These are phyloP conservation scores for Oxystoma pomonae DNA, from an alignment of 2,888 invertebrate species.

Conservation along the genomic window DNA sequence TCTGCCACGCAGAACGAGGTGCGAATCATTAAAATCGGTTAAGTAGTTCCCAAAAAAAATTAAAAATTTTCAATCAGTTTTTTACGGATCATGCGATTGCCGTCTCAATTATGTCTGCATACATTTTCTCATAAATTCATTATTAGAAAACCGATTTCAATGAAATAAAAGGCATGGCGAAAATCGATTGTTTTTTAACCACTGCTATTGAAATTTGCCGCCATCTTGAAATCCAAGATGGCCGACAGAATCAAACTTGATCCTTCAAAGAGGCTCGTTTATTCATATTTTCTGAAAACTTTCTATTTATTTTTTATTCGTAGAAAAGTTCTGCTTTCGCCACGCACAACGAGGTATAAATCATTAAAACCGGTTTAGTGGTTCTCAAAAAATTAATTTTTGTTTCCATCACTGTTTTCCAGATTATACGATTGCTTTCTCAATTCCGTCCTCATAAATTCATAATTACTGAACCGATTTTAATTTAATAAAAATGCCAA, in stretches of 20 bases:
- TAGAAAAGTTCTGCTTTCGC: background rate
- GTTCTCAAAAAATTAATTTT: background rate
- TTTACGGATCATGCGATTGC: too few relatives aligned
- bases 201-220: too few relatives aligned
- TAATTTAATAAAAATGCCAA: background rate
- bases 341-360: background rate
- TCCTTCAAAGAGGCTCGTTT: background rate
- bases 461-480: background rate
- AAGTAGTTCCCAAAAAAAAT: too few relatives aligned
- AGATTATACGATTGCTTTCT: background rate
- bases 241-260: background rate
- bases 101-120: too few relatives aligned
- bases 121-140: too few relatives aligned
- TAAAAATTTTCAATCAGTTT: too few relatives aligned
- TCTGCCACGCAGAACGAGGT: too few relatives aligned
- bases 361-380: background rate
- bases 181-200: too few relatives aligned
- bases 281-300: background rate
- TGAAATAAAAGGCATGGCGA: too few relatives aligned
- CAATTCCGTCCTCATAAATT: background rate
- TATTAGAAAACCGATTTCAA: too few relatives aligned
- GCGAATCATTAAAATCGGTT: too few relatives aligned
- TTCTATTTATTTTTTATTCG: background rate
- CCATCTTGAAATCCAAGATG: constrained; percentile 4
- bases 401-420: background rate